Base-by-base conservation (phyloP, 2,888 invertebrate genomes). In the Sinhomidia bicolor region DNA sequence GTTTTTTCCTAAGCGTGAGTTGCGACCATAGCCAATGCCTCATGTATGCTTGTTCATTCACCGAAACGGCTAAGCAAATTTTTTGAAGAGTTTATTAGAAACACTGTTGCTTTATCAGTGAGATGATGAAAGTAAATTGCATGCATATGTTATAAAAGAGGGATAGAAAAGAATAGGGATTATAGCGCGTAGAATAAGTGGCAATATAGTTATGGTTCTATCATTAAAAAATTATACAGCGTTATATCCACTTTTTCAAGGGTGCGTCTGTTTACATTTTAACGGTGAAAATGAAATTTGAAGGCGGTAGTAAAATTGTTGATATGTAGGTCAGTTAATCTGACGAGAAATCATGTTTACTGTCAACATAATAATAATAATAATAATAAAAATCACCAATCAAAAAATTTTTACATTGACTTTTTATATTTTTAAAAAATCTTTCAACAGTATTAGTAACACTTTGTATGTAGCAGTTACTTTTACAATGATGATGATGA, bases 291-390 rank as follows among this genome's bases (percentile, higher is more conserved):
- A 80, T 68, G 85, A 86, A 74, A 81, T 80, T 71, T 80, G 41
- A 9, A 32, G 44, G 44, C 1, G 44, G 44, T 7, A 68, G 51
- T 32, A 71, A 54, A 57, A 54, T 54, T 47, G 32, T 26, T 54
- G 68, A 71, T 41, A 79, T 86, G 86, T 85, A 57, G 79, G 85
- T 41, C 85, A 79, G 62, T 32, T 79, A 78, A 78, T 54, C 57
- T 54, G 78, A 78, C 78, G 79, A 85, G 85, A 80, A 85, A 78
- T 80, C 85, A 79, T 62, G 57, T 85, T 85, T 85, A 85, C 51
- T 85, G 85, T 85, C 79, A 85, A 80, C 78, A 78, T 26, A 57
- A 23, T 23, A n/a, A n/a, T n/a, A n/a, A 51, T 51, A 51, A 44
- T 44, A n/a, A 68, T 68, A 76, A 85, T 60, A 85, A 62, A 85